A percentile compares a stretch with the other conserved stretches of the same genome.
These are phyloP conservation scores for Phthorimaea operculella DNA, from an alignment of 1,140 invertebrate species.

Conservation along the genomic window DNA sequence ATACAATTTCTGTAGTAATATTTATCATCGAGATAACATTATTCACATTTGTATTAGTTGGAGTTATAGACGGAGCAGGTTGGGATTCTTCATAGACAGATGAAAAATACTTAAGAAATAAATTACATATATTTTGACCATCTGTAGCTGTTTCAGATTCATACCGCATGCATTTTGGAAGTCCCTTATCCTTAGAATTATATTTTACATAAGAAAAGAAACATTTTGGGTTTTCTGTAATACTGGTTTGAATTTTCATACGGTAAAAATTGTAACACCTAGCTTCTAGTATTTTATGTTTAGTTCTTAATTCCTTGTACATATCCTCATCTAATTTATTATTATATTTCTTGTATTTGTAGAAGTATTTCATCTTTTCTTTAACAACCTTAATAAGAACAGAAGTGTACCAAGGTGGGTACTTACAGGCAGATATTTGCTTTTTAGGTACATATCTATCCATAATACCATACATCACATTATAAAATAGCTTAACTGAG, in stretches of 20 bases:
- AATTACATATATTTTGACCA: neutral
- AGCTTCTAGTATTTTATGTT: neutral
- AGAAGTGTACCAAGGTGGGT: too few relatives aligned
- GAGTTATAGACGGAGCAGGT: neutral
- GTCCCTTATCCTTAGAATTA: neutral
- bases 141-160: neutral
- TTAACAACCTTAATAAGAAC: neutral
- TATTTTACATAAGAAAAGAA: neutral
- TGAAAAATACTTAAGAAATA: neutral
- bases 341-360: neutral
- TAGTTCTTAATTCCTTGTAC: neutral
- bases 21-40: neutral
- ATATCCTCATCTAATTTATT: neutral
- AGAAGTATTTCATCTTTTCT: neutral
- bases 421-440: neutral
- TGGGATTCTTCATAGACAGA: neutral
- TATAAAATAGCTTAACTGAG: neutral
- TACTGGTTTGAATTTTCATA: neutral
- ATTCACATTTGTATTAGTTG: neutral
- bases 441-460: neutral
- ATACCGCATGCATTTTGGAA: neutral
- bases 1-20: neutral
- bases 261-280: neutral
- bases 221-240: neutral
- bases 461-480: neutral